Percentiles rank a stretch among this genome's conserved stretches.
These are phyloP conservation scores for Drosophila kikkawai DNA, from an alignment of 1,140 invertebrate genomes.

Conservation along the genomic window DNA sequence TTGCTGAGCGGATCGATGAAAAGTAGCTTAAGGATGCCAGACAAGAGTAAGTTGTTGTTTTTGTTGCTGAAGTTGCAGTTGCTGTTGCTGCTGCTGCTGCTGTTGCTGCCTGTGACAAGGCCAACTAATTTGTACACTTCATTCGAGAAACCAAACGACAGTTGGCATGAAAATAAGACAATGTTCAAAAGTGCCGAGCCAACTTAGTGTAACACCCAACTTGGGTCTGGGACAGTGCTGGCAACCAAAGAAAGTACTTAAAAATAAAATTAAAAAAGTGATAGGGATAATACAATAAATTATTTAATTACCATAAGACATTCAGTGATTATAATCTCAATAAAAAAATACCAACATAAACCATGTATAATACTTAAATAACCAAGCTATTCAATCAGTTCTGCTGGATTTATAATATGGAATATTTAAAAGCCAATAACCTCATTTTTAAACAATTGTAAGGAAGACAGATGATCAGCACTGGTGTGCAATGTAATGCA, in stretches of 20 bases:
- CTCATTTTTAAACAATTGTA: background rate
- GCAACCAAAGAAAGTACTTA: background rate
- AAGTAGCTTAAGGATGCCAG: conserved; percentile 74
- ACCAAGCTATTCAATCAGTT: background rate
- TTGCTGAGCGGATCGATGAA: conserved; percentile 79
- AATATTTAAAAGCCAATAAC: background rate
- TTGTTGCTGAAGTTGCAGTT: conserved; percentile 11
- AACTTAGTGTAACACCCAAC: conserved; percentile 46
- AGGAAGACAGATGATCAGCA: background rate
- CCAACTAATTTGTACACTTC: conserved; percentile 83
- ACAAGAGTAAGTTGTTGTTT: conserved; percentile 38
- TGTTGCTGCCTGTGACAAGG: conserved; percentile 68
- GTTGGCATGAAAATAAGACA: conserved; percentile 78
- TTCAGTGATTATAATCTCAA: background rate
- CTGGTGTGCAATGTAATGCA: conserved; percentile 75
- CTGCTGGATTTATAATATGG: background rate
- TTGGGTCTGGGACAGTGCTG: conserved; percentile 30
- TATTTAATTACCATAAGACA: background rate
- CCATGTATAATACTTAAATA: background rate
- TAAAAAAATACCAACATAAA: background rate
- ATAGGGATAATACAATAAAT: background rate
- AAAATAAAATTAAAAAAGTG: background rate
- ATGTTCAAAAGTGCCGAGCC: conserved; percentile 57
- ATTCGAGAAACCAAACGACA: conserved; percentile 70
- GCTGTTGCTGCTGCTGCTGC: background rate